Base-by-base conservation (phyloP, 2,888 invertebrate genomes). In the Onchidella celtica region DNA sequence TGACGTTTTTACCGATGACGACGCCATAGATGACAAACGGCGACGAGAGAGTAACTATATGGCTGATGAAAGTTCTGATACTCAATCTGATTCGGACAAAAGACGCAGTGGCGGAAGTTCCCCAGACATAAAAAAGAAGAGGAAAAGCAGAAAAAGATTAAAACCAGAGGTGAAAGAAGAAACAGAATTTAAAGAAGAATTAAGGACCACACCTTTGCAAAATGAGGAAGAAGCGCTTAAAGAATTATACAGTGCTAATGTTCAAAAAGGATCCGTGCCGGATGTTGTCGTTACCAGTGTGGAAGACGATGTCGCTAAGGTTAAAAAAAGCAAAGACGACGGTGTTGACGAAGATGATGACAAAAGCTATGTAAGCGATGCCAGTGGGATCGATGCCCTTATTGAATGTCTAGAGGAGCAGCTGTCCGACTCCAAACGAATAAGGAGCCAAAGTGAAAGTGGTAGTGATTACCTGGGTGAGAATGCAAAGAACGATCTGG, bases 231-330 rank as follows among this genome's bases (percentile, higher is more conserved):
- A 11, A 17, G 36, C 38, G 14, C 27, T 29, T 17, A n/a, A 47
- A n/a, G 66, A 57, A 21, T 4, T 55, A 4, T 65, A 29, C n/a
- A 27, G 1, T n/a, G 27, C 24, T 1, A 65, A 65, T 55, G 47
- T 65, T 6, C 27, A 55, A 47, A 32, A 66, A 38, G 69, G 69
- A 24, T 69, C 59, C 27, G 55, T 78, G 17, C 78, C 78, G 32
- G 78, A 78, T 14, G 78, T 78, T n/a, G 34, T 78, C 14, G 36
- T 78, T 21, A 78, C 69, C 32, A 38, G 11, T 34, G 69, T 27
- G 32, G 69, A 78, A n/a, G 77, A 38, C 11, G 17, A 38, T 55
- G 2, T 4, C 6, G 6, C 11, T 24, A 4, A 32, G 36, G 21
- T n/a, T 17, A 38, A 27, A n/a, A n/a, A n/a, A 6, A 27, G n/a